A percentile compares a stretch with the other conserved stretches of the same genome.
Conservation (phyloP, 2,113 vertebrate species). For the Nipponia nippon region DNA sequence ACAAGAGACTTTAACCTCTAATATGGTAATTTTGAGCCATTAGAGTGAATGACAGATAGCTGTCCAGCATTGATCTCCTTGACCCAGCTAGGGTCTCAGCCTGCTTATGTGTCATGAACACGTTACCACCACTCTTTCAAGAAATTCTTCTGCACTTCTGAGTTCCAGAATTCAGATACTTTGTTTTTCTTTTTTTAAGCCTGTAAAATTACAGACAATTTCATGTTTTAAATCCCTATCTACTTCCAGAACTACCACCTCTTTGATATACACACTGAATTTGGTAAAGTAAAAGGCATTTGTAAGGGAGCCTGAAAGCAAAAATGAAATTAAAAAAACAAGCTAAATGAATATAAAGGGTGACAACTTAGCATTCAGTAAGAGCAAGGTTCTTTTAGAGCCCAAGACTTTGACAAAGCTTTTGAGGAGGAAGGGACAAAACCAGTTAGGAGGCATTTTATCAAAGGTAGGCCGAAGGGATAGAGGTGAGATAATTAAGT, state of each 20-base stretch:
- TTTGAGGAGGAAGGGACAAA: conserved; percentile 12
- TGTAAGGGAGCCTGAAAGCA: not conserved
- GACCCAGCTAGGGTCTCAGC: not conserved
- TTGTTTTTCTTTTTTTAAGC: not conserved
- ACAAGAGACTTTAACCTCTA: not conserved
- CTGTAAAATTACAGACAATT: not conserved
- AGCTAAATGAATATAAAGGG: not conserved
- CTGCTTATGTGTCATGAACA: not conserved
- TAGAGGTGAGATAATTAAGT: not conserved
- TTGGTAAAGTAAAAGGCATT: not conserved
- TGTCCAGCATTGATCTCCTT: not conserved
- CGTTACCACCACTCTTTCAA: not conserved
- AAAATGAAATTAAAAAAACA: not conserved
- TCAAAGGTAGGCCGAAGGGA: not conserved
- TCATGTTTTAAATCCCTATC: not conserved
- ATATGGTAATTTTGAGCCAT: not conserved
- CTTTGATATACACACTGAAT: not conserved
- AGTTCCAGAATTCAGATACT: not conserved
- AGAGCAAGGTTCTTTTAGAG: not conserved
- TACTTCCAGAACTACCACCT: not conserved
- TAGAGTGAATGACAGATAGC: not conserved
- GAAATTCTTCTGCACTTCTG: not conserved
- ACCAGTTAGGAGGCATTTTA: not conserved
- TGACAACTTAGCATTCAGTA: not conserved
- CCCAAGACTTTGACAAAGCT: not conserved